phyloP scores from a whole-genome alignment of 2,888 invertebrate species.

The Mimachlamys varia region DNA sequence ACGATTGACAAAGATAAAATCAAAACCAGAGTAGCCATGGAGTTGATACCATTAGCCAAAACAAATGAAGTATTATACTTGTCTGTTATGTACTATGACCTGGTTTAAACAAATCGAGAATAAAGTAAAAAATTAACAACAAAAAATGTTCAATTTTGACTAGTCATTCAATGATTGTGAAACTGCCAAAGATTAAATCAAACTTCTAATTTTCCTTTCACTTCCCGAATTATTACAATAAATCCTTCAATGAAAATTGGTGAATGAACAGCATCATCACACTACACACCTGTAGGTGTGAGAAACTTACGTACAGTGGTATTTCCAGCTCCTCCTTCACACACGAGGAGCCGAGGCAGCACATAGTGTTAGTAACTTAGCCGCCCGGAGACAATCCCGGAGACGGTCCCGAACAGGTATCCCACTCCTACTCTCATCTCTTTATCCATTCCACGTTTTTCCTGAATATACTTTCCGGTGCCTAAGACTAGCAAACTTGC shows the following conservation, averaged over 20 bases:
- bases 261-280: not conserved
- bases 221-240: not conserved
- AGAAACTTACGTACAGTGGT: conserved; percentile 24
- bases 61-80: no score
- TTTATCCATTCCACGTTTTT: not conserved
- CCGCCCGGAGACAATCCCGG: not conserved
- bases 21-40: no score
- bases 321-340: conserved; percentile 16
- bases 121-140: no score
- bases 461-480: not conserved
- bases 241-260: not conserved
- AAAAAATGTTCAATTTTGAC: no score
- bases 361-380: not conserved
- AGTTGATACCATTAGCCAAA: no score
- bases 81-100: no score
- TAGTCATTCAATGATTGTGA: no score
- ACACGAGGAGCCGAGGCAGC: conserved; percentile 3
- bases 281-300: not conserved
- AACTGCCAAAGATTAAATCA: not conserved
- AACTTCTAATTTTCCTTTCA: not conserved
- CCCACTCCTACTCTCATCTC: not conserved
- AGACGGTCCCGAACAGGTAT: not conserved
- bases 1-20: no score
- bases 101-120: no score
- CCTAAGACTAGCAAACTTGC: not conserved